Percentiles rank a stretch among this genome's conserved stretches.
phyloP scores from a whole-genome alignment of 2,113 vertebrate species.

The Charina bottae region DNA sequence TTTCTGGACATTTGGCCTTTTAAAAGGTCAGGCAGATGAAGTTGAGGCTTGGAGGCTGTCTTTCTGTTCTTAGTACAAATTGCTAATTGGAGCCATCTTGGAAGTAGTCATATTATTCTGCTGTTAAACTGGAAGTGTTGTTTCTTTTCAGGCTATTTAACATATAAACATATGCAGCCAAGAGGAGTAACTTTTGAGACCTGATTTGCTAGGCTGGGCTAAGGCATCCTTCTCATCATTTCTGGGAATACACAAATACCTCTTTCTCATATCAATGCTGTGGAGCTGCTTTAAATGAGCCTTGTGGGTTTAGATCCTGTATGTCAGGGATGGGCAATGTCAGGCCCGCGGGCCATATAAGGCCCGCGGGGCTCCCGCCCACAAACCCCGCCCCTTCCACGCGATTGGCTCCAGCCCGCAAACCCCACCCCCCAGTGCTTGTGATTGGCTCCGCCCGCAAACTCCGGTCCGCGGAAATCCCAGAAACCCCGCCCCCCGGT shows the following conservation, averaged over 20 bases:
- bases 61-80: neutral
- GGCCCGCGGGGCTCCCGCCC: too few species aligned
- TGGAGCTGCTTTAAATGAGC: neutral
- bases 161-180: neutral
- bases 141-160: neutral
- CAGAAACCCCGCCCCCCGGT: too few species aligned
- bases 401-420: too few species aligned
- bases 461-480: too few species aligned
- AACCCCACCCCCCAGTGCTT: too few species aligned
- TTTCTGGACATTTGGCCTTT: neutral
- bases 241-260: neutral
- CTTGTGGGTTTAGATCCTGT: neutral
- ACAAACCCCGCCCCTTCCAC: too few species aligned
- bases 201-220: neutral
- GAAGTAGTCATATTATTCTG: neutral
- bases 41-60: neutral
- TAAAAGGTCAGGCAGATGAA: neutral
- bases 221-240: too few species aligned
- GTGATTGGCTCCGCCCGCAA: too few species aligned
- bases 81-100: neutral
- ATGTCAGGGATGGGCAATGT: too few species aligned
- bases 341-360: too few species aligned
- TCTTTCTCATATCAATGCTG: neutral
- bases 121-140: neutral
- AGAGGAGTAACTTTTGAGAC: neutral